A percentile compares a stretch with the other conserved stretches of the same genome.
These are phyloP conservation scores for Beroe ovata DNA, from an alignment of 37 sponge, comb jelly and placozoan genomes.

Conservation along the genomic window DNA sequence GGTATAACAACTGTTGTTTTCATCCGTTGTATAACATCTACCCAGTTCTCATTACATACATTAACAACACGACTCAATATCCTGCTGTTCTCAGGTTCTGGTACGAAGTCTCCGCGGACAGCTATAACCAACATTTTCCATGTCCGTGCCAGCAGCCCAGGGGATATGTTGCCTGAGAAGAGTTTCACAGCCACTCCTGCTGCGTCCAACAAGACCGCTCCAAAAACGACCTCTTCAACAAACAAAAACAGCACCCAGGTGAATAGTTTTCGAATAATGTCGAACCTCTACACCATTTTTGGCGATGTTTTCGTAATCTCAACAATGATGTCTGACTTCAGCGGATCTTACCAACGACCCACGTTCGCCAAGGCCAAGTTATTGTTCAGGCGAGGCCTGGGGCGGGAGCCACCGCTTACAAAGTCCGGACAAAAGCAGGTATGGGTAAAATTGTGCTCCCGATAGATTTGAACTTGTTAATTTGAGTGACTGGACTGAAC, in stretches of 20 bases:
- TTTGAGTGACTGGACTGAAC: too few species aligned
- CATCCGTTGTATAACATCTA: background rate
- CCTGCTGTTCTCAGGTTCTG: background rate
- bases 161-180: constrained; percentile 2
- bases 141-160: constrained; percentile 45
- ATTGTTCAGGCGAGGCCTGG: constrained; percentile 43
- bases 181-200: background rate
- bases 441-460: background rate
- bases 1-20: too few species aligned
- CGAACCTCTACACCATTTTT: too few species aligned
- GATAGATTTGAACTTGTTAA: too few species aligned
- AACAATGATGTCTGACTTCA: too few species aligned
- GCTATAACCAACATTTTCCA: constrained; percentile 65
- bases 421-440: constrained; percentile 67
- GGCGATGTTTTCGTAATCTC: too few species aligned
- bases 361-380: constrained; percentile 41
- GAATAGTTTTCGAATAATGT: too few species aligned
- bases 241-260: background rate
- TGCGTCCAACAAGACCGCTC: background rate
- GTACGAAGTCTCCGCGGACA: constrained; percentile 33
- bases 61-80: too few species aligned
- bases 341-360: constrained; percentile 47
- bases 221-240: background rate
- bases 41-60: background rate
- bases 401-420: constrained; percentile 48